Evolutionary conservation across 2,113 vertebrate species (phyloP).

Genomic region (Bubo blakistoni): DNA sequence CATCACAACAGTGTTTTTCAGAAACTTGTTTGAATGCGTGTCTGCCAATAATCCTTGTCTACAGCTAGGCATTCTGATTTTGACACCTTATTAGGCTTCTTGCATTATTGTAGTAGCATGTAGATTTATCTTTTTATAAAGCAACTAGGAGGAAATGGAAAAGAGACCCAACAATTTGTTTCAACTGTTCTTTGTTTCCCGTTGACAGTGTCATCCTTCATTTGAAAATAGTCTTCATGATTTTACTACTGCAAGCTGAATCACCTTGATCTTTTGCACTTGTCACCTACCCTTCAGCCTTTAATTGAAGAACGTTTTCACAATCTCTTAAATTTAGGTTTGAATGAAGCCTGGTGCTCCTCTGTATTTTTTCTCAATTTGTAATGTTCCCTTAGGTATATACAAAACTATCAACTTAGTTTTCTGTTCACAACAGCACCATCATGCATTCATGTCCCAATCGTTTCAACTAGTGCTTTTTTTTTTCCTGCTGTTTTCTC

Average conservation of each 20-base stretch:
- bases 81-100: neutral
- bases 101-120: neutral
- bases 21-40: neutral
- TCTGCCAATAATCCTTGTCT: neutral
- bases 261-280: neutral
- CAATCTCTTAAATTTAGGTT: neutral
- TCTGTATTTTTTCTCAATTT: neutral
- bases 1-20: neutral
- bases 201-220: neutral
- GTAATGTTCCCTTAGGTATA: neutral
- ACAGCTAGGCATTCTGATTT: neutral
- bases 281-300: neutral
- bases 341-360: neutral
- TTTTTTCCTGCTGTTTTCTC: rapidly evolving
- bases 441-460: rapidly evolving
- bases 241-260: neutral
- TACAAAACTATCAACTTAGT: neutral
- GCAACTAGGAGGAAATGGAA: neutral
- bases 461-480: neutral
- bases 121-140: neutral
- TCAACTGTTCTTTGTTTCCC: neutral
- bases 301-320: neutral
- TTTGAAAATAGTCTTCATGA: neutral
- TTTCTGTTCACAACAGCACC: neutral
- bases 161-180: neutral